A percentile compares a stretch with the other conserved stretches of the same genome.
phyloP scores from a whole-genome alignment of 2,888 invertebrate genomes.

The Philonicus albiceps region DNA sequence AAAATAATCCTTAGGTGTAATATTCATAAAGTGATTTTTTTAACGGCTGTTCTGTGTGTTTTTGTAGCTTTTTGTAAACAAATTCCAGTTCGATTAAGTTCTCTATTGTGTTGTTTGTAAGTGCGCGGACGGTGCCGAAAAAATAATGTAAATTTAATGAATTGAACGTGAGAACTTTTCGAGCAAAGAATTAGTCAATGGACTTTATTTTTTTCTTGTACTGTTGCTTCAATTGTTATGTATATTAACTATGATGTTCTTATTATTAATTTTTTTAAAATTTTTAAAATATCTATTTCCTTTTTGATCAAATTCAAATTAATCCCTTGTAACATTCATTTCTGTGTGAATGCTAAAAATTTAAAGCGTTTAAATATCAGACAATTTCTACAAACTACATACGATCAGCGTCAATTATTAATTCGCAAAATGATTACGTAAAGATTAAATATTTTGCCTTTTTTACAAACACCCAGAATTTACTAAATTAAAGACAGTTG shows the following conservation, averaged over 20 bases:
- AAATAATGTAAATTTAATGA: conserved; percentile 1
- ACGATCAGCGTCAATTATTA: background rate
- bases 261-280: background rate
- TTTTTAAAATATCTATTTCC: background rate
- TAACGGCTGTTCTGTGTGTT: conserved; percentile 14
- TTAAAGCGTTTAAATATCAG: background rate
- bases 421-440: background rate
- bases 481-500: background rate
- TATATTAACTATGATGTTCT: background rate
- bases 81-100: conserved; percentile 5
- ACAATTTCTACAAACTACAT: background rate
- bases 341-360: background rate
- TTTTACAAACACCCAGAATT: background rate
- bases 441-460: background rate
- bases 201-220: background rate
- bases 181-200: background rate
- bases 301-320: background rate
- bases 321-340: background rate
- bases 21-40: conserved; percentile 10
- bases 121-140: background rate
- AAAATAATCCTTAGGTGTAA: conserved; percentile 30
- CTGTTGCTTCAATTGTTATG: conserved; percentile 13
- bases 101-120: background rate
- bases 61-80: conserved; percentile 38
- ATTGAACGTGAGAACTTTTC: background rate